phyloP scores from a whole-genome alignment of 1,140 invertebrate genomes.

The Cardiocondyla obscurior region DNA sequence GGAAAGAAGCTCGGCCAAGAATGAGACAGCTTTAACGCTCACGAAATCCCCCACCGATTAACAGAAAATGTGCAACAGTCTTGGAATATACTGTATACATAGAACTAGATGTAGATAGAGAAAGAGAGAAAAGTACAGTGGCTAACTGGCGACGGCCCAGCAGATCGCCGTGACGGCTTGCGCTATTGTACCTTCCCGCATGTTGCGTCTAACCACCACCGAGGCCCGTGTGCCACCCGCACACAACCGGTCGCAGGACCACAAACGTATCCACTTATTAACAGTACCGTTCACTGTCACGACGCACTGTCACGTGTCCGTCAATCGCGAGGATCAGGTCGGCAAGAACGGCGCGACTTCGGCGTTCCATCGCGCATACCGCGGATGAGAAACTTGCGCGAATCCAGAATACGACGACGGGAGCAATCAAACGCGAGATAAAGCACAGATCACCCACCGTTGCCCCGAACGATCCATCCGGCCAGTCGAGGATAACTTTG shows the following conservation, averaged over 20 bases:
- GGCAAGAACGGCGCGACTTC: not conserved
- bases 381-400: not conserved
- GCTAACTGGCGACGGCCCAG: conserved; percentile 73
- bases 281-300: conserved; percentile 59
- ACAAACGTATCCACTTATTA: conserved; percentile 61
- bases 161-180: conserved; percentile 68
- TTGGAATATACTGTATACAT: conserved; percentile 38
- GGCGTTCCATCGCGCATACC: conserved; percentile 20
- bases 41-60: not conserved
- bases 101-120: conserved; percentile 60
- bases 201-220: conserved; percentile 72
- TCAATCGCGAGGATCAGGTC: not conserved
- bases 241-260: conserved; percentile 64
- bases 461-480: not conserved
- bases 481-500: not conserved
- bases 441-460: conserved; percentile 11
- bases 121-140: conserved; percentile 70
- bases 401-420: not conserved
- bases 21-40: not conserved
- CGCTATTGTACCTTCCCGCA: conserved; percentile 74
- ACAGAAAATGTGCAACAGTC: conserved; percentile 31
- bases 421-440: not conserved
- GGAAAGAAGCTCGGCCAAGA: not conserved
- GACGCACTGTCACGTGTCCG: conserved; percentile 30
- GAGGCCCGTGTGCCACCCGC: conserved; percentile 58